A percentile compares a stretch with the other conserved stretches of the same genome.
phyloP scores from a whole-genome alignment of 23 tunicate species.

The Halocynthia aurantium region DNA sequence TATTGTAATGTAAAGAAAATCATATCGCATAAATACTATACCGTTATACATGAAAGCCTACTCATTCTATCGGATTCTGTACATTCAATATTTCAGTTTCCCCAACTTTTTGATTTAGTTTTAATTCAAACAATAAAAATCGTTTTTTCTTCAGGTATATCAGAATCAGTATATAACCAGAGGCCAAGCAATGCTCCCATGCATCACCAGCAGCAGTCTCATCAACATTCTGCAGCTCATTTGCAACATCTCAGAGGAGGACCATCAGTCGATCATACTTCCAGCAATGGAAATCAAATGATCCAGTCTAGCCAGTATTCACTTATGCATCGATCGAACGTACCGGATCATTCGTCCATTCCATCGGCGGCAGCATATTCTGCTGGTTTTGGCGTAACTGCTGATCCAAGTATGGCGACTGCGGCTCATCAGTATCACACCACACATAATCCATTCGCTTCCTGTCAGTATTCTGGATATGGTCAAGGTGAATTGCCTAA shows the following conservation, averaged over 20 bases:
- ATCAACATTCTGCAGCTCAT: too few relatives aligned
- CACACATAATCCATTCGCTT: conserved; percentile 44
- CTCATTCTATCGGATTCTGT: too few relatives aligned
- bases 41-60: too few relatives aligned
- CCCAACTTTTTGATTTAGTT: too few relatives aligned
- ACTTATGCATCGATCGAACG: neutral
- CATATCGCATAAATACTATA: too few relatives aligned
- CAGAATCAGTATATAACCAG: conserved; percentile 7
- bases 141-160: neutral
- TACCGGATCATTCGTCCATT: conserved; percentile 6
- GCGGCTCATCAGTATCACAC: conserved; percentile 32
- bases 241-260: too few relatives aligned
- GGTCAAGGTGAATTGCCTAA: conserved; percentile 37
- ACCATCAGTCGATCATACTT: too few relatives aligned
- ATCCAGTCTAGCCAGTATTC: too few relatives aligned
- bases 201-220: conserved; percentile 17
- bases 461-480: conserved; percentile 76
- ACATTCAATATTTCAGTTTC: too few relatives aligned
- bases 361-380: conserved; percentile 11
- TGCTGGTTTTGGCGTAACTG: conserved; percentile 13
- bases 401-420: conserved; percentile 9
- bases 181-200: neutral
- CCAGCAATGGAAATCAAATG: too few relatives aligned
- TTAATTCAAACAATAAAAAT: too few relatives aligned
- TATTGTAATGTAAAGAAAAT: too few relatives aligned